A percentile compares a stretch with the other conserved stretches of the same genome.
Conservation (phyloP, 2,113 vertebrate genomes). For the Smithornis capensis region DNA sequence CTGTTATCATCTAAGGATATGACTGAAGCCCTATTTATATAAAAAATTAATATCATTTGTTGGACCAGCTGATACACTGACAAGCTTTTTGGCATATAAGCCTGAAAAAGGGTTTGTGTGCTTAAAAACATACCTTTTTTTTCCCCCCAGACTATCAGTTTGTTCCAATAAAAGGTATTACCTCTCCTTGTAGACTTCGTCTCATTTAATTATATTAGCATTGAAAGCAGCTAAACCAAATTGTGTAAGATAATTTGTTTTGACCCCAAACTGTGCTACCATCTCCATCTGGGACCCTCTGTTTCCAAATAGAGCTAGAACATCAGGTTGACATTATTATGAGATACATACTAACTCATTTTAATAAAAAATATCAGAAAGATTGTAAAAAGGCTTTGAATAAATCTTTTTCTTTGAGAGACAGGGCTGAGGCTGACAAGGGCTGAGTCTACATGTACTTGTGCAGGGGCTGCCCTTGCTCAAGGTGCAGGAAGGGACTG, state of each 20-base stretch:
- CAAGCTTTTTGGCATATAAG: neutral
- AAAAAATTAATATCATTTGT: neutral
- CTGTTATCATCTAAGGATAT: constrained; percentile 34
- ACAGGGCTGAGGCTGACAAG: neutral
- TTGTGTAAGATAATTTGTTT: neutral
- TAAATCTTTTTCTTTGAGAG: neutral
- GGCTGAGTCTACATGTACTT: neutral
- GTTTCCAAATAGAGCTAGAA: neutral
- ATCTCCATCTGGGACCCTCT: neutral
- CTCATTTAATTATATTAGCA: constrained; percentile 6
- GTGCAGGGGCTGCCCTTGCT: neutral
- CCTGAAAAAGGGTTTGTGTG: neutral
- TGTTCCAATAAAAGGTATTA: constrained; percentile 4
- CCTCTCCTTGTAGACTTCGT: neutral
- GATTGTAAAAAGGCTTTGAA: neutral
- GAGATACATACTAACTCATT: neutral
- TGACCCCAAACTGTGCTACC: neutral
- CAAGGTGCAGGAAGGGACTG: neutral
- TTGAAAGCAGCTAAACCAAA: neutral
- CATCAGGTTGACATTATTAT: neutral
- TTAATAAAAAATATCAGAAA: neutral
- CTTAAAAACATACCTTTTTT: neutral
- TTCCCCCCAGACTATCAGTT: neutral
- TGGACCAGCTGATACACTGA: neutral
- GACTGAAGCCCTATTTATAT: neutral